Evolutionary conservation across 2,888 invertebrate species (phyloP), one percentile per base, ranked within the genome.

Genomic region (Chelonus formosanus): DNA sequence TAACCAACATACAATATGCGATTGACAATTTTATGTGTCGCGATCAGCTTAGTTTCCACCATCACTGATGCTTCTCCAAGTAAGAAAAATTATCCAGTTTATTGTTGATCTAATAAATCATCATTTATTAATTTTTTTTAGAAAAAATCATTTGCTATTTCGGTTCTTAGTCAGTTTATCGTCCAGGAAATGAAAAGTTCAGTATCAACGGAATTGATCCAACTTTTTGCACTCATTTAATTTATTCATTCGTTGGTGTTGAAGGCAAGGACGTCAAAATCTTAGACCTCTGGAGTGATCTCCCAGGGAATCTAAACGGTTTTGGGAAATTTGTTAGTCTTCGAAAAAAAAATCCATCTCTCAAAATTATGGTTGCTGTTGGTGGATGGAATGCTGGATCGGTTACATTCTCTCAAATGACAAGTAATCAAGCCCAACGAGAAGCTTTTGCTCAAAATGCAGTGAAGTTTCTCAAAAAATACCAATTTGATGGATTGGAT

Each of bases 171-270:
- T 88, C 93, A 0, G 88, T 88, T 0, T 92, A 92, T 75, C 87
- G 93, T 50, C 80, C 79, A 0, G 89, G 88, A 0, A 78, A 85
- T 58, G 93, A 92, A 0, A 87, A 89, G 78, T 93, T 90, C 73
- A 86, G 88, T n/a, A 89, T 92, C 0, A 87, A 87, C 7, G 76
- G 90, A 61, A 89, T 93, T 31, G 88, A 93, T 75, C 87, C 91
- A 0, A 81, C 82, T 20, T 83, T 92, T 0, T 94, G 94, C 79
- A 93, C 93, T 0, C 93, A 94, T 77, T 65, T 92, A 53, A 87
- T 93, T 8, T 95, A 93, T 78, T 84, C 90, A 0, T 95, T 95
- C 77, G 87, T 89, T 36, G 93, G 92, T 0, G 85, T 93, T 6
- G 65, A 77, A 1, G 82, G 86, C 53, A 89, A 89, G 1, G 83